phyloP scores from a whole-genome alignment of 2,888 invertebrate species.

The Xestia xanthographa region DNA sequence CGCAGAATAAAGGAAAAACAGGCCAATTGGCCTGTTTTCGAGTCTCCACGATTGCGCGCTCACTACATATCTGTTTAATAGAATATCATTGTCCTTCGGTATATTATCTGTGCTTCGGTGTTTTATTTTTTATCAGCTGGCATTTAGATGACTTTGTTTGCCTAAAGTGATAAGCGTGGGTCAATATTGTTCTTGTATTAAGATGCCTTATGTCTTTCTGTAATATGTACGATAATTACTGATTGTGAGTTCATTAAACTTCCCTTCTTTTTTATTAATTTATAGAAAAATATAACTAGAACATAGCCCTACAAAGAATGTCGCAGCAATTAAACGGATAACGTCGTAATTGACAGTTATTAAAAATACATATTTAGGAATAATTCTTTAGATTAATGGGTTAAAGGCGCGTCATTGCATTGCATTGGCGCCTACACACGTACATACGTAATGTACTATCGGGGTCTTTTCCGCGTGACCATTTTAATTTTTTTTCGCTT shows the following conservation, averaged over 20 bases:
- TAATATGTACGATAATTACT: neutral
- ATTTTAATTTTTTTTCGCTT: no score
- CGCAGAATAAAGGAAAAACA: no score
- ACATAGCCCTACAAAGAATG: neutral
- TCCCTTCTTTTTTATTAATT: neutral
- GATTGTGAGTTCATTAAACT: neutral
- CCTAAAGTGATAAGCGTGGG: neutral
- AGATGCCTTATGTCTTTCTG: neutral
- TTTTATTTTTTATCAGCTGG: neutral
- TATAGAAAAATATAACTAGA: neutral
- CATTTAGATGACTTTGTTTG: neutral
- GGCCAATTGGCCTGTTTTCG: no score
- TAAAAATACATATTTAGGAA: constrained; percentile 3
- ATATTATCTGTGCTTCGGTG: no score
- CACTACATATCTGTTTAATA: no score
- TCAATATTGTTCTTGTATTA: constrained; percentile 16
- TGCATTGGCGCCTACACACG: constrained; percentile 23
- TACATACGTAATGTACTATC: neutral
- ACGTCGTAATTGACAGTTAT: neutral
- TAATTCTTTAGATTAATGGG: neutral
- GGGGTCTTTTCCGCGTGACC: no score
- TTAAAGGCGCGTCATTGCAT: constrained; percentile 3
- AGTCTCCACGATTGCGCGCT: no score
- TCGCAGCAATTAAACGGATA: neutral
- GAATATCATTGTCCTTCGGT: no score